Evolutionary conservation across 2,797 vertebrate species (phyloP), one percentile per base, ranked within the genome.

Genomic region (Parauchenoglanis punctatus): DNA sequence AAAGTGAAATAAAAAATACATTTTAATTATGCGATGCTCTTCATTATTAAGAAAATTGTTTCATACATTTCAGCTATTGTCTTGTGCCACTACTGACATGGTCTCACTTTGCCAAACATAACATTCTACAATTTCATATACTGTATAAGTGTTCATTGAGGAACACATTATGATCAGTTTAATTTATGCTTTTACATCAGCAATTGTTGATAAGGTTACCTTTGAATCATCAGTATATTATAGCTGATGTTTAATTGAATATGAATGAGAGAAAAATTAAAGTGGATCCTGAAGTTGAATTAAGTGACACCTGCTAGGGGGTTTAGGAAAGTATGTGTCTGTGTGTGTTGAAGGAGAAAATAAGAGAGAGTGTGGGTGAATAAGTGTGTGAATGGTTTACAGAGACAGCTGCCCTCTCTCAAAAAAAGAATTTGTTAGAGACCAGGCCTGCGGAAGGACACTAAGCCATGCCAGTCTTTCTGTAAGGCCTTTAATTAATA

Each of bases 401-500:
- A 77, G 85, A 88, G 90, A 52, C 87, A 85, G 81, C 86, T 86
- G 86, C 80, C 49, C 77, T 86, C 11, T 72, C 67, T 56, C 7
- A 65, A 58, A 81, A 81, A 83, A 81, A 83, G 77, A 84, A 56
- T 56, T 72, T 90, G 86, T 46, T 86, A 87, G 70, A 70, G 73
- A 77, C 25, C 84, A 87, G 65, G 65, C 46, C 58, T 85, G 81
- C 56, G 58, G 75, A 77, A 88, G 67, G 93, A 93, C 92, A 91
- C 46, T 81, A 85, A 89, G 91, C 83, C 82, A 91, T 92, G 92
- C 90, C n/a, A 90, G 86, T 46, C 84, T 89, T 86, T 95, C 94
- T 93, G 93, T 92, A 94, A 93, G 92, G 87, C 91, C 86, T 92
- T 91, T 97, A 96, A 97, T 97, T 97, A 96, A 96, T 95, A 94